Percentiles rank a stretch among this genome's conserved stretches.
phyloP scores from a whole-genome alignment of 37 sponge, comb jelly and placozoan genomes.

The Ianthella basta region DNA sequence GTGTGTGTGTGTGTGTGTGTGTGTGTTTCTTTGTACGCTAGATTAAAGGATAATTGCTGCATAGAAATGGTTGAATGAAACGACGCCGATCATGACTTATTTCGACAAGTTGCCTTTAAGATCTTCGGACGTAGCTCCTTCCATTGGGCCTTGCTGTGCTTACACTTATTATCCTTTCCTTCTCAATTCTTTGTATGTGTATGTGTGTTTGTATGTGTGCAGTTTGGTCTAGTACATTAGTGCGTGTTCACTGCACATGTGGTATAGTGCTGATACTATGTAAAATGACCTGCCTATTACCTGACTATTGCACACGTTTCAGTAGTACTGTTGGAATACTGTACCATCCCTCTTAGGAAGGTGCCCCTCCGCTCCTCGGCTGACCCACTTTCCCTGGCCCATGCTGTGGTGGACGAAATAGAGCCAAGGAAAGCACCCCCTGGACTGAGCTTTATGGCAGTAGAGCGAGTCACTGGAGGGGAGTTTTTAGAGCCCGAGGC shows the following conservation, averaged over 20 bases:
- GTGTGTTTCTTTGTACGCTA: too few species aligned
- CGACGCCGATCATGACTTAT: too few species aligned
- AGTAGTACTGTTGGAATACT: neutral
- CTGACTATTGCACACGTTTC: neutral
- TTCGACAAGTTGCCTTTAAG: too few species aligned
- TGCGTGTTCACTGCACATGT: too few species aligned
- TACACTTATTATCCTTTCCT: too few species aligned
- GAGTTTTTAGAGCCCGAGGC: constrained; percentile 20
- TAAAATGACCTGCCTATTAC: neutral
- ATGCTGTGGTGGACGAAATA: neutral
- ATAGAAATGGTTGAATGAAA: too few species aligned
- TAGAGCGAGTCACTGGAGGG: constrained; percentile 42
- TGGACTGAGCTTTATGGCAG: constrained; percentile 42
- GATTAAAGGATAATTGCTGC: too few species aligned
- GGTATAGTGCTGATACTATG: neutral
- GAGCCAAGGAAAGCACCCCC: constrained; percentile 32
- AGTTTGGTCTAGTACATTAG: too few species aligned
- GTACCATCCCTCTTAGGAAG: neutral
- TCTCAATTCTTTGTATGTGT: too few species aligned
- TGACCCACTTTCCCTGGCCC: neutral
- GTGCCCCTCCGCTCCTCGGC: neutral
- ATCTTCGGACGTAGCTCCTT: too few species aligned
- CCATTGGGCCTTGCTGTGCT: too few species aligned
- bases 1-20: neutral
- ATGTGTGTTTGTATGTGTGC: neutral